Percentiles rank a stretch among this genome's conserved stretches.
Evolutionary conservation across 2,888 invertebrate genomes (phyloP).

Genomic region (Meteorus colon): DNA sequence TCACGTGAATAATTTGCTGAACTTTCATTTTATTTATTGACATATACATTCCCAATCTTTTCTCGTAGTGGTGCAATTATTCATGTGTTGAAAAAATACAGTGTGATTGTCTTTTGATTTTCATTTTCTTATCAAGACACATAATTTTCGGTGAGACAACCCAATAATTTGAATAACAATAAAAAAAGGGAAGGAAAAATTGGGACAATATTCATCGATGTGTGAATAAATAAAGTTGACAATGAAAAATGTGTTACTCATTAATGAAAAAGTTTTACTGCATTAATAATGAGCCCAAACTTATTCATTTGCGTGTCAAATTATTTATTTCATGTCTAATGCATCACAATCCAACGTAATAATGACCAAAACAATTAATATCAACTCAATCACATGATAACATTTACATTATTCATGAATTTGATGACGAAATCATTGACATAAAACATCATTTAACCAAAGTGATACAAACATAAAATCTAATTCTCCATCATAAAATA

Average conservation of each 20-base stretch:
- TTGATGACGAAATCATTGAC: background rate
- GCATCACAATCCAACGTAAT: background rate
- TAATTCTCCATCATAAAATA: background rate
- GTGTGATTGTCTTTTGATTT: background rate
- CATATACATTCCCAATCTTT: background rate
- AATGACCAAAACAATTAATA: background rate
- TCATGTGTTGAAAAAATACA: background rate
- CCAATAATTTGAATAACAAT: too few species aligned
- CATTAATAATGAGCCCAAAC: background rate
- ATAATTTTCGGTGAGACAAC: too few species aligned
- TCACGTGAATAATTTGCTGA: background rate
- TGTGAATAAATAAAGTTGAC: constrained; percentile 1
- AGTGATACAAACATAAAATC: background rate
- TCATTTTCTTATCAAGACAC: background rate
- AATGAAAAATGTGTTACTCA: constrained; percentile 11
- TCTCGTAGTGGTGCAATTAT: background rate
- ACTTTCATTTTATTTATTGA: background rate
- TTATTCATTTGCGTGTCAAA: background rate
- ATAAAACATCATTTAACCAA: background rate
- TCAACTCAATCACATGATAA: background rate
- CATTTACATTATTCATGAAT: constrained; percentile 8
- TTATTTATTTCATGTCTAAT: background rate
- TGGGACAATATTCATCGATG: background rate
- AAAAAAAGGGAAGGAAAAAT: background rate
- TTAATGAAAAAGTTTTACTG: background rate